Evolutionary conservation across 2,888 invertebrate genomes (phyloP).

Genomic region (Drosophila meridiana): DNA sequence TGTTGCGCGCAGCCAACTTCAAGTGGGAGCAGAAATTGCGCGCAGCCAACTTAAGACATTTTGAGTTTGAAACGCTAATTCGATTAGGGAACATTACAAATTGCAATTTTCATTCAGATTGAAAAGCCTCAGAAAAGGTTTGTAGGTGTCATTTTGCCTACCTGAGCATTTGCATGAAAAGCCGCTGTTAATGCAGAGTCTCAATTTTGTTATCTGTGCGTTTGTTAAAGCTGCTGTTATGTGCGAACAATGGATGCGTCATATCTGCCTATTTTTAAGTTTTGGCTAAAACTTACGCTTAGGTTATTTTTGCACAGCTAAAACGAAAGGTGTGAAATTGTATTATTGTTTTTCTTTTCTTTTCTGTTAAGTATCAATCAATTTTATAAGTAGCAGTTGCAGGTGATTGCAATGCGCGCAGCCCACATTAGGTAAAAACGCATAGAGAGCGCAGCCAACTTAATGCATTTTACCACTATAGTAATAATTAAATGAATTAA

Average conservation of each 20-base stretch:
- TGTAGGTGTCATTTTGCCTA: background rate
- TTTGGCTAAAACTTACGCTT: too few relatives aligned
- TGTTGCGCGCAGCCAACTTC: slow-evolving; percentile 21
- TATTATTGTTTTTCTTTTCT: background rate
- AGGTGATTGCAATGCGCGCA: background rate
- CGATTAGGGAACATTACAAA: slow-evolving; percentile 28
- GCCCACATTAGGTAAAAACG: background rate
- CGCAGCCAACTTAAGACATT: slow-evolving; percentile 43
- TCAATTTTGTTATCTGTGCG: too few relatives aligned
- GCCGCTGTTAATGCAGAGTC: background rate
- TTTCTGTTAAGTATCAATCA: background rate
- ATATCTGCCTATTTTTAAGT: too few relatives aligned
- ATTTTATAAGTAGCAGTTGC: background rate
- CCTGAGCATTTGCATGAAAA: background rate
- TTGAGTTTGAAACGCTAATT: slow-evolving; percentile 41
- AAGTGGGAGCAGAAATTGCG: background rate
- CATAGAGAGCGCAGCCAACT: background rate
- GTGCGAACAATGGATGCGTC: background rate
- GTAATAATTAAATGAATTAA: too few relatives aligned
- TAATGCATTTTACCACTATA: background rate
- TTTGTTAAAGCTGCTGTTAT: background rate
- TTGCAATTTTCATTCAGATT: background rate
- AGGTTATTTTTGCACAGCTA: background rate
- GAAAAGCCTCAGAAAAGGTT: background rate
- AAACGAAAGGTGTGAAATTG: background rate